phyloP scores from a whole-genome alignment of 2,888 invertebrate genomes.

The Dryomyza anilis region DNA sequence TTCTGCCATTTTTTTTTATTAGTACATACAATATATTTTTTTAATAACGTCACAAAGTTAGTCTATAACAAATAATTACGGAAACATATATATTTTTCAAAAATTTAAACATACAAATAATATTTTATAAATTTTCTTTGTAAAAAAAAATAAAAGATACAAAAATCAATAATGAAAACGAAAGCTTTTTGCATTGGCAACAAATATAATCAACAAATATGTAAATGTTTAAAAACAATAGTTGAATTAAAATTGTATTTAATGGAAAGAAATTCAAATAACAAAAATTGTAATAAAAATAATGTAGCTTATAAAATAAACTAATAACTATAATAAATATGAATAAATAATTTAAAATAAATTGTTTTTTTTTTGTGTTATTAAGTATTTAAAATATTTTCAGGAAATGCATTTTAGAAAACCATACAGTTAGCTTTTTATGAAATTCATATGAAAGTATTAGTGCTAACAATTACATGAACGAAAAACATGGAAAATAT shows the following conservation, averaged over 20 bases:
- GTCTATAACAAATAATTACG: conserved; percentile 19
- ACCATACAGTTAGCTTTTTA: no score
- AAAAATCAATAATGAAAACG: conserved; percentile 24
- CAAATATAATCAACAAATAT: conserved; percentile 42
- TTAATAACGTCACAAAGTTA: conserved; percentile 9
- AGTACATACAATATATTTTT: conserved; percentile 23
- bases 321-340: conserved; percentile 52
- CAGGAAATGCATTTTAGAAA: no score
- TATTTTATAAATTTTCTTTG: conserved; percentile 36
- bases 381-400: no score
- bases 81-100: conserved; percentile 49
- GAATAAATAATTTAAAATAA: conserved; percentile 32
- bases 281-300: conserved; percentile 40
- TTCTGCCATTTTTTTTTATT: conserved; percentile 25
- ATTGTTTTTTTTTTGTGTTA: background rate
- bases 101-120: conserved; percentile 5
- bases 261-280: conserved; percentile 35
- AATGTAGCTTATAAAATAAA: conserved; percentile 53
- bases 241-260: conserved; percentile 55
- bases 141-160: background rate
- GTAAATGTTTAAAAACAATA: conserved; percentile 54
- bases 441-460: no score
- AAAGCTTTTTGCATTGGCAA: conserved; percentile 58
- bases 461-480: no score
- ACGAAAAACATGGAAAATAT: no score